Base-by-base conservation (phyloP, 2,797 vertebrate species). In the Gobionotothen gibberifrons region DNA sequence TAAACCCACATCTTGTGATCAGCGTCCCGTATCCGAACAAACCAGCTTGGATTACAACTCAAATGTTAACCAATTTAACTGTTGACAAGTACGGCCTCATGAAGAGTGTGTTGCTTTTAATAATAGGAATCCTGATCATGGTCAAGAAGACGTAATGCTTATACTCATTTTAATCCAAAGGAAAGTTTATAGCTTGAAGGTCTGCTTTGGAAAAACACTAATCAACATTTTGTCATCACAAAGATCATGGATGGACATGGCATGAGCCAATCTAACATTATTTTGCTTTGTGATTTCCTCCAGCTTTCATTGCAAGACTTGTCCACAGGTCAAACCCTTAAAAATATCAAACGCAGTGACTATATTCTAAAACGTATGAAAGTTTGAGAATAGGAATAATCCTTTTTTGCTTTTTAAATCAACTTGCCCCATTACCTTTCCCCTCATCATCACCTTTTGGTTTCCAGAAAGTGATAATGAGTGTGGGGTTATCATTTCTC, bases 61-160 rank as follows among this genome's bases (percentile, higher is more conserved):
- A 72, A 72, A 77, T 36, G 60, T 75, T 78, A 52, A 66, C 10
- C 32, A 5, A 11, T 0, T 42, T 17, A 53, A 56, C 46, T 49
- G 12, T 42, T n/a, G 11, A 46, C 2, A 16, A 79, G 19, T 4
- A 3, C 3, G 7, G 8, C 29, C 46, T 59, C 73, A 85, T 22
- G 71, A 47, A 84, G 17, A 57, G 4, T 3, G 3, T 59, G 73
- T 58, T 75, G 42, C 36, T 74, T 81, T 26, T 4, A 58, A 83
- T 40, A 72, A 85, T 59, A 76, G 22, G 1, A 36, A 22, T 62
- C 52, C 14, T 26, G 1, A 39, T 70, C 17, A 63, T 49, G 3
- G 22, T n/a, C 9, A 32, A 60, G 36, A 65, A 79, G 82, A 74
- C 0, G 57, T 61, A 68, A 16, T 3, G 12, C 26, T 74, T 54